Conservation (phyloP, 2,888 invertebrate genomes). For the Ypsolopha scabrella region DNA sequence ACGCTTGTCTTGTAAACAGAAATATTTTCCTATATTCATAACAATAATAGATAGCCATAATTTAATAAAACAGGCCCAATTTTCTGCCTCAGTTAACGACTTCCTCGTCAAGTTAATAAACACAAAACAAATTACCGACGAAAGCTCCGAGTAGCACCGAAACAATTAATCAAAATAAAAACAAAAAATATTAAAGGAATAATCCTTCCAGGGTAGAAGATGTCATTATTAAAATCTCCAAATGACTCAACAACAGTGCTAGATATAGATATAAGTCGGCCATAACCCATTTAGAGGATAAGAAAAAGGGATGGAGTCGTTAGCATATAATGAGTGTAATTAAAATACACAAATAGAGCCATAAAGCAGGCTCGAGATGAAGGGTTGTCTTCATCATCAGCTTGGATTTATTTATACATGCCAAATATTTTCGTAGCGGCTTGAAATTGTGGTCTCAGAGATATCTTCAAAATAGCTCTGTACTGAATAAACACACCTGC, state of each 20-base stretch:
- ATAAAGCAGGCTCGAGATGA: constrained; percentile 68
- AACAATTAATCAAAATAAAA: constrained; percentile 62
- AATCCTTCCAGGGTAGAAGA: constrained; percentile 35
- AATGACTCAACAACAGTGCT: constrained; percentile 50
- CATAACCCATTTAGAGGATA: constrained; percentile 69
- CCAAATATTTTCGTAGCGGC: constrained; percentile 65
- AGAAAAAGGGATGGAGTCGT: constrained; percentile 72
- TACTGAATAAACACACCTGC: too few species aligned
- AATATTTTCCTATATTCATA: background rate
- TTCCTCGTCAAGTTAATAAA: constrained; percentile 59
- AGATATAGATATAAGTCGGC: constrained; percentile 62
- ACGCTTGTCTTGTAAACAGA: background rate
- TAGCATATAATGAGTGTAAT: constrained; percentile 78
- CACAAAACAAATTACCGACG: constrained; percentile 57
- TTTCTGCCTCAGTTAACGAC: constrained; percentile 49
- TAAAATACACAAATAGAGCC: constrained; percentile 79
- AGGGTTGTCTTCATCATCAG: constrained; percentile 68
- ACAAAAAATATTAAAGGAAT: constrained; percentile 39
- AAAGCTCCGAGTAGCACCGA: constrained; percentile 39
- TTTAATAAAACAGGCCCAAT: constrained; percentile 31
- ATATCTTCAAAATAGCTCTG: too few species aligned
- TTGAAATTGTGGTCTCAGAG: constrained; percentile 11
- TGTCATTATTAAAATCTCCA: constrained; percentile 53
- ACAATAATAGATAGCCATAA: background rate
- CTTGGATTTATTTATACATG: constrained; percentile 58